Evolutionary conservation across 1,140 invertebrate genomes (phyloP), one percentile per base, ranked within the genome.

Genomic region (Zaprionus taronus): DNA sequence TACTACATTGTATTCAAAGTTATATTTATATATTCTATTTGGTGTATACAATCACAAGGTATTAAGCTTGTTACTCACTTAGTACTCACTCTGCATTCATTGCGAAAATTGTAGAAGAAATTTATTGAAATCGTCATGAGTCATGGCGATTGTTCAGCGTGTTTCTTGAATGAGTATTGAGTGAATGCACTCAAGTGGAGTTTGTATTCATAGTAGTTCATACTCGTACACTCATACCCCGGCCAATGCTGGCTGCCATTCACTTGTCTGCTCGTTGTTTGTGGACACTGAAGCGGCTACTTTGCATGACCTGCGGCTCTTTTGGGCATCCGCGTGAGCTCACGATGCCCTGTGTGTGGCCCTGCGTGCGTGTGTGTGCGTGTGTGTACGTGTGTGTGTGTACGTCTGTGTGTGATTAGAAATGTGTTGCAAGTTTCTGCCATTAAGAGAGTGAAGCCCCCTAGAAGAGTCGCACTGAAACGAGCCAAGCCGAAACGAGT

Each of bases 371-470:
- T 12, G 12, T 22, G 47, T 14, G 20, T 61, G 14, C 6, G 5
- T 82, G 79, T 86, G 83, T 66, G 83, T n/a, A n/a, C n/a, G n/a
- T n/a, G n/a, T 1, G 1, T 82, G 79, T 86, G 83, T 67, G 83
- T 77, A 58, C 6, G 7, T 31, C 28, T 62, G 55, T 4, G 20
- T 41, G 57, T 58, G 64, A 69, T 74, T 72, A 69, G 75, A 70
- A 73, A 63, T 44, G 4, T 12, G 51, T 55, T 55, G 49, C 62
- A 62, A 62, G 60, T 62, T 26, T 72, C 20, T 14, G 17, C 36
- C 57, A n/a, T 20, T 17, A 24, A 9, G 58, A 9, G 22, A 20
- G 61, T 31, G 15, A 9, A 56, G 31, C n/a, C 9, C 31, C 31
- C 31, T 34, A 34, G 31, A 34, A 9, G 31, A 34, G 31, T 34